phyloP scores from a whole-genome alignment of 2,113 vertebrate genomes.

The Casuarius casuarius region DNA sequence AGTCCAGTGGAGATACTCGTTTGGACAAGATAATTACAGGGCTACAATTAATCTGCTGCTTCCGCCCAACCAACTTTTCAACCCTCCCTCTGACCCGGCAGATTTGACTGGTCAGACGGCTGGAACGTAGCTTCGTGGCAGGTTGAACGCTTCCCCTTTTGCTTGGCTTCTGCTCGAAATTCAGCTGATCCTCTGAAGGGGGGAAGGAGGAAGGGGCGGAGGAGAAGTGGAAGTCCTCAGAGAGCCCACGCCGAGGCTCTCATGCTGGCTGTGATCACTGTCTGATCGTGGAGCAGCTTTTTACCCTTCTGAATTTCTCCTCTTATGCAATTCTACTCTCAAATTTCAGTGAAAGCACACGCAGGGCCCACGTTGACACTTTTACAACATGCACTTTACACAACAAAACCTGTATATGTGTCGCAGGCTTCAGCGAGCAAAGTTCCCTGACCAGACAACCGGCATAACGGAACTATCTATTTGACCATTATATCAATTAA shows the following conservation, averaged over 20 bases:
- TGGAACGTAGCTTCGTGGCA: rapidly evolving
- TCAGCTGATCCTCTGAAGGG: rapidly evolving
- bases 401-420: rapidly evolving
- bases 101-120: not conserved
- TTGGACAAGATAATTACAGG: constrained; percentile 37
- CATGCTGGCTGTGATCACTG: rapidly evolving
- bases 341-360: not conserved
- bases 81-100: not conserved
- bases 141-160: not conserved
- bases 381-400: rapidly evolving
- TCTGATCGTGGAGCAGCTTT: not conserved
- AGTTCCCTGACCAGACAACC: not conserved
- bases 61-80: not conserved
- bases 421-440: not conserved
- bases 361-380: not conserved
- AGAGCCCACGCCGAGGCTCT: not conserved
- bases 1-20: not conserved
- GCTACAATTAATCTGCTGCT: not conserved
- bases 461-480: not conserved
- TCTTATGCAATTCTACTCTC: not conserved
- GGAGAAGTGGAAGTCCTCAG: not conserved
- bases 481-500: not conserved
- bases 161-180: not conserved
- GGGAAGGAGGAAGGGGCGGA: not conserved
- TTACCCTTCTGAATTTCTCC: rapidly evolving